phyloP scores from a whole-genome alignment of 2,797 vertebrate species.

The Helicolenus hilgendorfi region DNA sequence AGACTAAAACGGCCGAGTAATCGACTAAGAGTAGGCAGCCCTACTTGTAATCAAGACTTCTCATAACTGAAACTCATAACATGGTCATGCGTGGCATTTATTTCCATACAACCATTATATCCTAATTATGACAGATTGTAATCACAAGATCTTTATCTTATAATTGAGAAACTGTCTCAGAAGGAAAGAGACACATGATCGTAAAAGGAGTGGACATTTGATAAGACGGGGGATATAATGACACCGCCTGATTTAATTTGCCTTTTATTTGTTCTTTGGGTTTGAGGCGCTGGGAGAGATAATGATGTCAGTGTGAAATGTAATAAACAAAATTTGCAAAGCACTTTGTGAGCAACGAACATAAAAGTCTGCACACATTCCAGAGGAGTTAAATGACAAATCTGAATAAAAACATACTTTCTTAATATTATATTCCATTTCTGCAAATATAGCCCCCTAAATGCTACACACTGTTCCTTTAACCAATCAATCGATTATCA shows the following conservation, averaged over 20 bases:
- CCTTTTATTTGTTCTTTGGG: constrained; percentile 4
- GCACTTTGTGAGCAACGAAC: background rate
- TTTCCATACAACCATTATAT: background rate
- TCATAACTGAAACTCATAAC: background rate
- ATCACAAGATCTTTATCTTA: background rate
- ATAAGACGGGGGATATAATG: background rate
- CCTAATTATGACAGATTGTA: background rate
- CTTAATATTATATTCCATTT: too few relatives aligned
- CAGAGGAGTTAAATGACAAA: background rate
- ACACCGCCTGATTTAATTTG: background rate
- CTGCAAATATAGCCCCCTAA: too few relatives aligned
- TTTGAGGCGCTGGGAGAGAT: constrained; percentile 6
- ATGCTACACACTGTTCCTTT: too few relatives aligned
- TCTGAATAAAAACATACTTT: too few relatives aligned
- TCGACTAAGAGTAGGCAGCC: too few relatives aligned
- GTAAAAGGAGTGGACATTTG: background rate
- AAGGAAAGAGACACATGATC: background rate
- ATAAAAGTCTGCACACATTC: background rate
- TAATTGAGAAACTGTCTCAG: background rate
- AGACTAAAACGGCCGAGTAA: background rate
- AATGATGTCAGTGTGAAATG: background rate
- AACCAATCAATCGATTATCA: too few relatives aligned
- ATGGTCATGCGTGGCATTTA: too few relatives aligned
- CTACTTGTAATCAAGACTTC: background rate
- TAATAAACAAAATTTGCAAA: constrained; percentile 8